Evolutionary conservation across 2,113 vertebrate species (phyloP), one percentile per base, ranked within the genome.

Genomic region (Lagopus leucura): DNA sequence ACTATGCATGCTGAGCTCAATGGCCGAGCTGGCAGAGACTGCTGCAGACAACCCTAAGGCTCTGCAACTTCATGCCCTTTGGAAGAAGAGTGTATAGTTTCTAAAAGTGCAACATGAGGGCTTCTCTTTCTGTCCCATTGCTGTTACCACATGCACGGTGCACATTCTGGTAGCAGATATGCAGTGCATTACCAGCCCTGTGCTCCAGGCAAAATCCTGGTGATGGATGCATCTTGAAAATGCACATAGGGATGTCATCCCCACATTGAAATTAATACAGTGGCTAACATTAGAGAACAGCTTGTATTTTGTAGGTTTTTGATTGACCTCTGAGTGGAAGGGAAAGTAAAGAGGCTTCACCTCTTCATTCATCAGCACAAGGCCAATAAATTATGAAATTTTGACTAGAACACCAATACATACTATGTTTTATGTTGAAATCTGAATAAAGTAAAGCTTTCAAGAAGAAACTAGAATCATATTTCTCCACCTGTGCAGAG

Each of bases 391-490:
- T 96, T 82, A 81, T 3, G 13, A 66, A 70, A 57, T 93, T 94
- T 48, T 88, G 94, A 93, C 90, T 88, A 95, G 66, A 40, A 88
- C 63, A 91, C 76, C 66, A 95, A 88, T 86, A 92, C 58, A 93
- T 94, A 93, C 63, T 70, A 84, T 93, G 93, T 78, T 95, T 97
- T 95, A 96, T 95, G 80, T 86, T 82, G 86, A 86, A 91, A 84
- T 86, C 76, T 84, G 70, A 93, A 94, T 88, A 94, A 94, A 95
- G 76, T 75, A 92, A 94, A 93, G 82, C 80, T 93, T 96, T 93
- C 82, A 47, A 88, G 73, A 90, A 81, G 90, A 88, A 95, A 63
- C 76, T 58, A 70, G 76, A 92, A 82, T 70, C 79, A n/a, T 91
- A 95, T 95, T 97, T 96, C 94, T 94, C 90, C 50, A 90, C 88